Evolutionary conservation across 2,888 invertebrate species (phyloP), one percentile per base, ranked within the genome.

Genomic region (Tiliacea citrago): DNA sequence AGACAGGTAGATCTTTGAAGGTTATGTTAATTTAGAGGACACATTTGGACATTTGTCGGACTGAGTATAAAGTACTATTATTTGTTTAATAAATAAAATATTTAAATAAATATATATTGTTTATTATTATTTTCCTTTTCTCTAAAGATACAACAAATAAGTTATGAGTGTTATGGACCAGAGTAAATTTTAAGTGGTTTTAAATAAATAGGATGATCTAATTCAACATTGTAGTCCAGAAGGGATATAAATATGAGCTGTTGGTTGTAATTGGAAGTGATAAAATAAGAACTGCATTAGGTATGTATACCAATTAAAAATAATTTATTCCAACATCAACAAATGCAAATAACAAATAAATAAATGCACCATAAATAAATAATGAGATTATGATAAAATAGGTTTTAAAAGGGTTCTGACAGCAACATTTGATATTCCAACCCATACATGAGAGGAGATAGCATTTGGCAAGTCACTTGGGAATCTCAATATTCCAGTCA

Each of bases 21-120:
- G 91, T 92, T 91, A 88, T 89, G 90, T 93, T 92, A 92, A 92
- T 93, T 92, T 93, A 92, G 91, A 93, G 92, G 91, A 93, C 92
- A 93, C 92, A 93, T 90, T 89, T 89, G 88, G 90, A 91, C 90
- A 89, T 89, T 88, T 92, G 93, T 95, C 93, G 93, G 95, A 96
- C 96, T 96, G 96, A 96, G 94, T 94, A 94, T 95, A 94, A 93
- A 93, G 93, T 94, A 95, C 92, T 94, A 94, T 93, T 88, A 91
- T 92, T 94, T 94, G 94, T 94, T 95, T 94, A 94, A 92, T 93
- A 88, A 95, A 94, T 94, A 94, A 94, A 90, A 94, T 91, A 85
- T 90, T 91, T 90, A 88, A 90, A 91, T 88, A 89, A 86, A 75
- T 74, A 79, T 57, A 60, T 60, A 51, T 71, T 49, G 67, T 76